Base-by-base conservation (phyloP, 2,888 invertebrate genomes). In the Carcina quercana region DNA sequence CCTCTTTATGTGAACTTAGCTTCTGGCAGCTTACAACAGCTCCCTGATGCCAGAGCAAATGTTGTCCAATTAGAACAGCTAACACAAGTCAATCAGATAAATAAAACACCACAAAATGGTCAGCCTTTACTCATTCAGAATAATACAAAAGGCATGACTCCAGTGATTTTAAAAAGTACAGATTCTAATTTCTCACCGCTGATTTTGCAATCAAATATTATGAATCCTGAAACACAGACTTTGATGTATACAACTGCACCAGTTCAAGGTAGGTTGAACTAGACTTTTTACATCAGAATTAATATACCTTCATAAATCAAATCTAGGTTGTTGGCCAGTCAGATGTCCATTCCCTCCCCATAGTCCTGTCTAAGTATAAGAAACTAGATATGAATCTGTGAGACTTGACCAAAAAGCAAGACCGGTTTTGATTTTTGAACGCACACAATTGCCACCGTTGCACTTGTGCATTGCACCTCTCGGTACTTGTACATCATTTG, bases 121-220 rank as follows among this genome's bases (percentile, higher is more conserved):
- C 76, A 72, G 37, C 78, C 74, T 17, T 38, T 83, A 15, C 37
- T 84, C 12, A 59, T 82, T 43, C 80, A 74, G 32, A 79, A 69
- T 40, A 73, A 62, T 55, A 37, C 63, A 13, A 80, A 80, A 49
- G 63, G 64, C 27, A 59, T 76, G 7, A 63, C 69, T 26, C 83
- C 84, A 5, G 53, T 85, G 17, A 67, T 83, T 32, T 42, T 85
- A 21, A 82, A 83, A 57, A 78, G 59, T 10, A 47, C 70, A 14
- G 84, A 84, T 63, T 45, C 73, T n/a, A 80, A 64, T 44, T 79
- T 83, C 41, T 75, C 83, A 28, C 87, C 89, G 50, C 86, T 91
- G 22, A 83, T 92, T 30, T 69, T 91, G 30, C 91, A 91, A 59
- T 86, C 89, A 2, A 90, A 88, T 67, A 67, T 89, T 35, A 73